Conservation (phyloP, 2,797 vertebrate genomes). For the Siniperca scherzeri region DNA sequence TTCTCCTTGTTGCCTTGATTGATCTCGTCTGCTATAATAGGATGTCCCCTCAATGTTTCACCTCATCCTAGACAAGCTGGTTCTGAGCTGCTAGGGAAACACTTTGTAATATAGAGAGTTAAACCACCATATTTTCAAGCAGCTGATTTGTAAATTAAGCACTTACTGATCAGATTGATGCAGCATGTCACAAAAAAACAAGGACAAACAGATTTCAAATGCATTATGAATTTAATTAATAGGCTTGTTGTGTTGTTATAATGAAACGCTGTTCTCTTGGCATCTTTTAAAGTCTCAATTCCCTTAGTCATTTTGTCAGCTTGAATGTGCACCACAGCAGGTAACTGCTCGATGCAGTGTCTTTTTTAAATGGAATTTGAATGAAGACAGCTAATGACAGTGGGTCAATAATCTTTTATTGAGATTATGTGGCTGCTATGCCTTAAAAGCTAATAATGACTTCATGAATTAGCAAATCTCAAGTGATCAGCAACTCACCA, state of each 20-base stretch:
- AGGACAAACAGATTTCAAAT: conserved; percentile 44
- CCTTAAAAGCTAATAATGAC: conserved; percentile 48
- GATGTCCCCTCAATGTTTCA: neutral
- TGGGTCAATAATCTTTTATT: conserved; percentile 53
- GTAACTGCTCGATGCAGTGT: conserved; percentile 44
- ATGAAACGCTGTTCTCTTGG: conserved; percentile 49
- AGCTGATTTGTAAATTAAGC: conserved; percentile 35
- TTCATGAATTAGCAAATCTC: conserved; percentile 47
- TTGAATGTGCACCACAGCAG: conserved; percentile 47
- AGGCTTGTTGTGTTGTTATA: conserved; percentile 54
- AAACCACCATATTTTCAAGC: conserved; percentile 16
- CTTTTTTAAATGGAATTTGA: conserved; percentile 61
- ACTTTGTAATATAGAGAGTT: neutral
- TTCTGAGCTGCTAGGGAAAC: neutral
- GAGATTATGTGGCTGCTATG: conserved; percentile 38
- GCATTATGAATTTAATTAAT: conserved; percentile 53
- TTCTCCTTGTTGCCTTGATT: conserved; percentile 6
- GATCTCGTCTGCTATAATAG: neutral
- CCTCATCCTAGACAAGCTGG: neutral
- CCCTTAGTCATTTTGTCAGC: conserved; percentile 54
- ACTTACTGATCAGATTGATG: conserved; percentile 23
- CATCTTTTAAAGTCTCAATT: conserved; percentile 57
- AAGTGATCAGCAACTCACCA: conserved; percentile 38
- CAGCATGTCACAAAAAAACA: conserved; percentile 12
- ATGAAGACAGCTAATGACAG: conserved; percentile 54